Conservation (phyloP, 2,797 vertebrate genomes). For the Lacerta agilis region DNA sequence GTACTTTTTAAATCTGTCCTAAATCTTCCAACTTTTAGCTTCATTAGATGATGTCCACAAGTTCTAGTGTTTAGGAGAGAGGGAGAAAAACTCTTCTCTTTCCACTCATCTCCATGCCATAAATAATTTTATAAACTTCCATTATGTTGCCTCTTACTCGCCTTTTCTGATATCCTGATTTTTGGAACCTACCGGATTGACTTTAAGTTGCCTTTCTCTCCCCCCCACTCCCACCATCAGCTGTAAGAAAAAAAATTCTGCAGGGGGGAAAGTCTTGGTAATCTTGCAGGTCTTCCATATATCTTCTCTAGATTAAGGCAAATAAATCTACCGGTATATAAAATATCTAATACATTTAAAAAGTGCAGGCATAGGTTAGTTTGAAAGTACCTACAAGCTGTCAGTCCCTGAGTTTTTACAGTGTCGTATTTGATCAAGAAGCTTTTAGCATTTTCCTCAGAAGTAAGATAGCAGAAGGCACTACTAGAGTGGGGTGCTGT, state of each 20-base stretch:
- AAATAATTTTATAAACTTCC: too few relatives aligned
- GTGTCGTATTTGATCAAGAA: conserved; percentile 33
- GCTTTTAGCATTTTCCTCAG: conserved; percentile 52
- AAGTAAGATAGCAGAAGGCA: conserved; percentile 29
- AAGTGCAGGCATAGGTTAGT: conserved; percentile 28
- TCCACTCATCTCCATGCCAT: too few relatives aligned
- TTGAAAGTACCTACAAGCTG: conserved; percentile 50
- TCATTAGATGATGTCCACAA: background rate
- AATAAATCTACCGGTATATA: conserved; percentile 47
- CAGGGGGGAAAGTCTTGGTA: background rate
- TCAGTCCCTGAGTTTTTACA: conserved; percentile 49
- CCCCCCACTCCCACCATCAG: background rate
- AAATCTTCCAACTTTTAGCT: conserved; percentile 7
- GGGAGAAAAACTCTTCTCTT: too few relatives aligned
- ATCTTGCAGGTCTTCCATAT: conserved; percentile 15
- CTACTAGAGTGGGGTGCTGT: conserved; percentile 20
- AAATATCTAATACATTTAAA: conserved; percentile 41
- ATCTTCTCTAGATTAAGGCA: conserved; percentile 27
- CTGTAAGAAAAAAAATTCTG: conserved; percentile 7
- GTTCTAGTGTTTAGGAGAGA: too few relatives aligned
- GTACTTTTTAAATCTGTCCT: background rate
- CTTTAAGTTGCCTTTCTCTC: conserved; percentile 25
- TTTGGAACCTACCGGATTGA: conserved; percentile 24
- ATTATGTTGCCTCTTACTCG: too few relatives aligned
- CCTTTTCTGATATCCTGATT: background rate